phyloP scores from a whole-genome alignment of 2,797 vertebrate genomes.

The Gymnothorax javanicus region DNA sequence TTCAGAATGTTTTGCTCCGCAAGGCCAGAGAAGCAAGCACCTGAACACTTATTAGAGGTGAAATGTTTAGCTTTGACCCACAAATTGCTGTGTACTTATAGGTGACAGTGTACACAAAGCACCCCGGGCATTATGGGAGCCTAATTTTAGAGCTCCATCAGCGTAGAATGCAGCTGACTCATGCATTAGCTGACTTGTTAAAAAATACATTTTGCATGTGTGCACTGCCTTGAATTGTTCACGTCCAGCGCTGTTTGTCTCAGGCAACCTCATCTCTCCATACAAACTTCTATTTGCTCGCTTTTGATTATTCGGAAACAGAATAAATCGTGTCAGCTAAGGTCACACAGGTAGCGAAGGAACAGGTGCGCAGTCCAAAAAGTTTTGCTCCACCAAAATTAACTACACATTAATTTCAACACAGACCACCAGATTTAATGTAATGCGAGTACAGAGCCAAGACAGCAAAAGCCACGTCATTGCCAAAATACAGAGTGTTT shows the following conservation, averaged over 20 bases:
- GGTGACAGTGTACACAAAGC: conserved; percentile 36
- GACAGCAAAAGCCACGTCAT: no score
- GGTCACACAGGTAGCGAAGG: neutral
- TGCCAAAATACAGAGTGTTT: neutral
- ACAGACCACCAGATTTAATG: no score
- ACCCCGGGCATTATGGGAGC: conserved; percentile 27
- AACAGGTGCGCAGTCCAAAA: no score
- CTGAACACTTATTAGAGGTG: conserved; percentile 39
- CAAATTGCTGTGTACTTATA: conserved; percentile 48
- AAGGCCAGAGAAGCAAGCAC: conserved; percentile 31
- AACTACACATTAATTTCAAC: no score
- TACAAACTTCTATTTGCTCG: neutral
- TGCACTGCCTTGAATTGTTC: conserved; percentile 2
- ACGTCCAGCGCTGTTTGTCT: neutral
- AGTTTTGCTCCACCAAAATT: no score
- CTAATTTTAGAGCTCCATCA: conserved; percentile 34
- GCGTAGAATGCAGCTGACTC: conserved; percentile 31
- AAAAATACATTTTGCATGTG: conserved; percentile 21
- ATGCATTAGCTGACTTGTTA: conserved; percentile 38
- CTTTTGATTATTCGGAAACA: neutral
- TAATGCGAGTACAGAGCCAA: no score
- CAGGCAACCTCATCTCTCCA: neutral
- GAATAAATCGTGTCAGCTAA: neutral
- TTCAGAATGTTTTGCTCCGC: neutral
- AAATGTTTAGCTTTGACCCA: conserved; percentile 27